Conservation (phyloP, 1,140 invertebrate genomes). For the Maniola jurtina region DNA sequence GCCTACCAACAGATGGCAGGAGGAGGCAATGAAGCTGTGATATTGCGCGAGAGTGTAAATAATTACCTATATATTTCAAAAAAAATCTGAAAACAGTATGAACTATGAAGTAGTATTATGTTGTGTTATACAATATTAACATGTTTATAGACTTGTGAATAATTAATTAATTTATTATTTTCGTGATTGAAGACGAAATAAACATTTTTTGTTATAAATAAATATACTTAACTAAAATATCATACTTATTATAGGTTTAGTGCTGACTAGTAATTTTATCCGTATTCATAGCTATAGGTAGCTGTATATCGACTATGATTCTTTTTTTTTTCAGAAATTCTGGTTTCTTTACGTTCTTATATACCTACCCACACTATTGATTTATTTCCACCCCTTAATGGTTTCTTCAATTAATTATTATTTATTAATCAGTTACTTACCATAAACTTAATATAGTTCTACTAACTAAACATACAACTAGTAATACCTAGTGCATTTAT, state of each 20-base stretch:
- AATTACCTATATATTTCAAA: slow-evolving; percentile 30
- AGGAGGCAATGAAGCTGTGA: slow-evolving; percentile 22
- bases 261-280: not conserved
- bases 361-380: no score
- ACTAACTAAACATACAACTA: no score
- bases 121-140: not conserved
- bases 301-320: not conserved
- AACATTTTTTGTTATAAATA: slow-evolving; percentile 24
- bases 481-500: no score
- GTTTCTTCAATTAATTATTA: no score
- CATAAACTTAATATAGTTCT: no score
- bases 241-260: not conserved
- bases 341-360: no score
- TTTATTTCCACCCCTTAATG: no score
- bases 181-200: slow-evolving; percentile 11
- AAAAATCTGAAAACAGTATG: not conserved
- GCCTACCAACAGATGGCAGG: slow-evolving; percentile 34
- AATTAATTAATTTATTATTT: slow-evolving; percentile 13
- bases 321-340: no score
- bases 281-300: not conserved
- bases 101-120: not conserved
- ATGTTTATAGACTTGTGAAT: not conserved
- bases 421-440: no score
- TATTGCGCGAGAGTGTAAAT: slow-evolving; percentile 27
- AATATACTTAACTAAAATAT: no score